phyloP scores from a whole-genome alignment of 2,797 vertebrate species.

The Arremon brunneinucha region DNA sequence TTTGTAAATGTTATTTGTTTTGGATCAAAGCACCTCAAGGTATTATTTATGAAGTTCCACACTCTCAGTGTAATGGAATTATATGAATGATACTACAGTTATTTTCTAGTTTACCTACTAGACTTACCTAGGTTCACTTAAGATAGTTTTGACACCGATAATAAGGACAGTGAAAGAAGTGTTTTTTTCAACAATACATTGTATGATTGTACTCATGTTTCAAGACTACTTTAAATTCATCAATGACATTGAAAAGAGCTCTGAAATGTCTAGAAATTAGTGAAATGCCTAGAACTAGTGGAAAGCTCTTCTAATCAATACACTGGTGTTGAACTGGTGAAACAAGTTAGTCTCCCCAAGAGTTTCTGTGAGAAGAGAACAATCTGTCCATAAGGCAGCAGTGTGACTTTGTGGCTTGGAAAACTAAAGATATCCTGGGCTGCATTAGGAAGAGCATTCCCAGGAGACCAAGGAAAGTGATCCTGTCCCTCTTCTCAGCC shows the following conservation, averaged over 20 bases:
- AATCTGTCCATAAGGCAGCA: background rate
- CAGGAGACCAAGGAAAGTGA: too few species aligned
- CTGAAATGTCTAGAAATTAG: background rate
- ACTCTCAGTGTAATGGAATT: background rate
- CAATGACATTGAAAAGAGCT: background rate
- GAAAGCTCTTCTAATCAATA: background rate
- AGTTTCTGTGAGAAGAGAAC: background rate
- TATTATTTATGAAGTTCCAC: background rate
- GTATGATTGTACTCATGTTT: background rate
- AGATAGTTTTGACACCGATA: background rate
- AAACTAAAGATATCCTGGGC: background rate
- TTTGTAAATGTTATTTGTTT: background rate
- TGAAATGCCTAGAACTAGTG: background rate
- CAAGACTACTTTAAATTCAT: background rate
- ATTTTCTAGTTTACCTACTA: background rate
- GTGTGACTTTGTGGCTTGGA: background rate
- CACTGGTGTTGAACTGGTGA: background rate
- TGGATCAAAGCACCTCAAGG: background rate
- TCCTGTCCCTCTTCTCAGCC: background rate
- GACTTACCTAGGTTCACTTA: background rate
- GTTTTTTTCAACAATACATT: background rate
- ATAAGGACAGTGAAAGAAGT: background rate
- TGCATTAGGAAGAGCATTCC: background rate
- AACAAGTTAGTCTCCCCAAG: background rate
- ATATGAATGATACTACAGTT: background rate